Evolutionary conservation across 1,140 invertebrate genomes (phyloP), one percentile per base, ranked within the genome.

Genomic region (Calephelis nemesis): DNA sequence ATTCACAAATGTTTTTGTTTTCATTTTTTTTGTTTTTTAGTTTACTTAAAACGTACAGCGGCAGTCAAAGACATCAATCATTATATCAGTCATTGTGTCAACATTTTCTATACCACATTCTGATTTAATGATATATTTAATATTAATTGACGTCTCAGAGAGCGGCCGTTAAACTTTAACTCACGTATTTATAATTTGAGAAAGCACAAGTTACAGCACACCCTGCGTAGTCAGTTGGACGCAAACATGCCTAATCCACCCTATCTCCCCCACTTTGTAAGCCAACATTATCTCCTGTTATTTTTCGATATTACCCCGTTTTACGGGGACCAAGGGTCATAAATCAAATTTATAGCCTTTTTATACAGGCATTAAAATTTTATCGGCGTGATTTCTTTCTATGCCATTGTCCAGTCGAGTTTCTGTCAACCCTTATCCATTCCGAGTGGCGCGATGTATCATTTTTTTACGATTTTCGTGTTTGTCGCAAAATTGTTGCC

Each of bases 281-380:
- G 84, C 85, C 81, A 84, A 83, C 86, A 88, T 90, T 88, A 90
- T 88, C 85, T 87, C 86, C 77, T 88, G 88, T 88, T 90, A 88
- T 85, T 87, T 87, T 83, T 82, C 84, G 82, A 88, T 88, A 90
- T 90, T 88, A 88, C 88, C 84, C 84, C 79, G 77, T 88, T 87
- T 81, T 81, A 81, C 81, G 75, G 79, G 81, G 81, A 74, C 72
- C 74, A 67, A 76, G 81, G 83, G 78, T 71, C 85, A 83, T 91
- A 91, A 91, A 91, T 91, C 88, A 91, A 91, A 89, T 88, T 91
- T 91, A 91, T 89, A 73, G 83, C 83, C 84, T 83, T 91, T 91
- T 89, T 91, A 91, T 91, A 86, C 85, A 83, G 76, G 83, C 87
- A 91, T 91, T 91, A 91, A 91, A 88, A 86, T 88, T 88, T 91